Evolutionary conservation across 1,140 invertebrate species (phyloP), one percentile per base, ranked within the genome.

Genomic region (Metopolophium dirhodum): DNA sequence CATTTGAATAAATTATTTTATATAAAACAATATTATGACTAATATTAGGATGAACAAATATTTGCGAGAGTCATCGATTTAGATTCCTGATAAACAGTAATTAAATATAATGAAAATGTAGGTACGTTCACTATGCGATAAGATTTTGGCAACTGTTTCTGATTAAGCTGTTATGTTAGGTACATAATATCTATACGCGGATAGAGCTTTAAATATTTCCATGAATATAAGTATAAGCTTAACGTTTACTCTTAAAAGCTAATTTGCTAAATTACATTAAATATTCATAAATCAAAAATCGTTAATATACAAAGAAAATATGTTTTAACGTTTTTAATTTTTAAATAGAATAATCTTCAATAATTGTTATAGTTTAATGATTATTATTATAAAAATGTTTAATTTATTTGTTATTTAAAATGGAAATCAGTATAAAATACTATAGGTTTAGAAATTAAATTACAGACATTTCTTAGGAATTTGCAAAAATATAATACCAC

Each of bases 131-230:
- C 47, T 54, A 22, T 11, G n/a, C n/a, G n/a, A 89, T 89, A 89
- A 35, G 47, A 89, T 89, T 89, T 51, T 54, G 49, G 87, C 87
- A 54, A 54, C 87, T 20, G 49, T 89, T 89, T 54, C 49, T 51
- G 47, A 54, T 54, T 87, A 54, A 54, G 18, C 20, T 22, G 7
- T 89, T 89, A 3, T 9, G 26, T 86, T 45, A 45, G 83, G 23
- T 47, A 45, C 37, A 86, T 47, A 45, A 86, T 47, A 45, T 86
- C 82, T 37, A 86, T 4, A 30, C 14, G 41, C 3, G 7, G 37
- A 47, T 86, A 45, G 23, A 41, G 22, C 37, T 85, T 85, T 26
- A 11, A 45, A 85, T 85, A 85, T 85, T 85, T 85, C 23, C 23
- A 45, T 0, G 35, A 83, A 7, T 18, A 11, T 86, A 30, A 45